Conservation (phyloP, 2,797 vertebrate genomes). For the Eulemur rubriventer region DNA sequence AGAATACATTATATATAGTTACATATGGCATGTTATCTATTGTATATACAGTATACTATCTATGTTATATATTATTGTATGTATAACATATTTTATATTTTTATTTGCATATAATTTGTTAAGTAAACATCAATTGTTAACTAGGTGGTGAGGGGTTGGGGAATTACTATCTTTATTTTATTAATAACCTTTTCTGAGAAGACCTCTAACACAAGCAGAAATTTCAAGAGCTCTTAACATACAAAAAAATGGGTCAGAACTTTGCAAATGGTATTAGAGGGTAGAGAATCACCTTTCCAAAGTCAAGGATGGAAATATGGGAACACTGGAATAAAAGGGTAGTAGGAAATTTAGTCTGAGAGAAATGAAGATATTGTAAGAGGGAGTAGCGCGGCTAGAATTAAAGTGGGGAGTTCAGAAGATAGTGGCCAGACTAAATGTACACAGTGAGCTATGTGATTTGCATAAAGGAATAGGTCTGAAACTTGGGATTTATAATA, state of each 20-base stretch:
- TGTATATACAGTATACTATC: neutral
- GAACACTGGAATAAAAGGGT: neutral
- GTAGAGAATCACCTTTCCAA: neutral
- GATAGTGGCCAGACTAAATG: neutral
- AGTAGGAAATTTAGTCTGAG: neutral
- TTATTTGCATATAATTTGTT: neutral
- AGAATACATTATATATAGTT: neutral
- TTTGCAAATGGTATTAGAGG: neutral
- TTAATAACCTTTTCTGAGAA: neutral
- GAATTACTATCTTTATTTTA: slow-evolving; percentile 37
- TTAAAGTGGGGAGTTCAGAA: neutral
- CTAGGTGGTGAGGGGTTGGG: neutral
- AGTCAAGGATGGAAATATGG: neutral
- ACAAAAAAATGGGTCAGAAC: neutral
- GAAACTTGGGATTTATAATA: neutral
- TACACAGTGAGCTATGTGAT: neutral
- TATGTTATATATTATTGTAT: neutral
- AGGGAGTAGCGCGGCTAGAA: neutral
- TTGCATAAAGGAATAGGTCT: neutral
- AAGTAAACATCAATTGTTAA: slow-evolving; percentile 14
- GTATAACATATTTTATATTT: neutral
- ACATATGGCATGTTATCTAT: neutral
- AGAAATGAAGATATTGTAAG: neutral
- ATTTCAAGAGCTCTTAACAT: slow-evolving; percentile 34
- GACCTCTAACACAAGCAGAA: neutral